Percentiles rank a stretch among this genome's conserved stretches.
Evolutionary conservation across 2,797 vertebrate genomes (phyloP).

Genomic region (Halcyon smyrnensis): DNA sequence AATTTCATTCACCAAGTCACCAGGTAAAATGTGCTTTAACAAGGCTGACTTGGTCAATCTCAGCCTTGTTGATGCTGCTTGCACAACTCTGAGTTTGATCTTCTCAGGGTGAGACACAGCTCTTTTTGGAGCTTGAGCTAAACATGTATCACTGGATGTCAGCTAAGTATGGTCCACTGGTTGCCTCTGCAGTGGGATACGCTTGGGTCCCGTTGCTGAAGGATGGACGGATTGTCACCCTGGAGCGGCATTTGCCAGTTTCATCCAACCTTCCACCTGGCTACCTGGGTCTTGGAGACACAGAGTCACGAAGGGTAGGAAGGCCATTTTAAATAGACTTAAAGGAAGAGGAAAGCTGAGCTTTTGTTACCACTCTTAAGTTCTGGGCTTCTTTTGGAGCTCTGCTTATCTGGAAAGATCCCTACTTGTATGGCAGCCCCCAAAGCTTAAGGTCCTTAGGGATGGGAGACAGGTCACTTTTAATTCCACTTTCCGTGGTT

Average conservation of each 20-base stretch:
- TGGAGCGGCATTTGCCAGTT: slow-evolving; percentile 88
- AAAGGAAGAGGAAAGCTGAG: neutral
- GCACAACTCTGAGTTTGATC: neutral
- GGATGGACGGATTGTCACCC: slow-evolving; percentile 88
- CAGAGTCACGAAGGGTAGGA: slow-evolving; percentile 87
- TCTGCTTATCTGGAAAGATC: neutral
- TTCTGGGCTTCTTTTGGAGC: neutral
- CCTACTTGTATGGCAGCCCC: neutral
- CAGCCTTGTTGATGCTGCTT: neutral
- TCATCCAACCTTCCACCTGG: slow-evolving; percentile 88
- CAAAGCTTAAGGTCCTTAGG: neutral
- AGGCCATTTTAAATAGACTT: neutral
- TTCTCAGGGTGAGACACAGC: neutral
- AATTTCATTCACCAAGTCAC: neutral
- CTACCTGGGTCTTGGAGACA: slow-evolving; percentile 84
- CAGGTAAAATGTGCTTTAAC: neutral
- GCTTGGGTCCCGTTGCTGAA: slow-evolving; percentile 91
- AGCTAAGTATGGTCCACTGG: neutral
- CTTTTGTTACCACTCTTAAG: neutral
- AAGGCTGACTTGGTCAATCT: accelerated
- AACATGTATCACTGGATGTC: accelerated
- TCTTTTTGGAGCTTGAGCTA: neutral
- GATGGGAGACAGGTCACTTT: neutral
- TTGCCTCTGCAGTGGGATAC: slow-evolving; percentile 86
- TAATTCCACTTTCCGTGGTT: neutral